Evolutionary conservation across 2,113 vertebrate species (phyloP).

Genomic region (Clarias magur): DNA sequence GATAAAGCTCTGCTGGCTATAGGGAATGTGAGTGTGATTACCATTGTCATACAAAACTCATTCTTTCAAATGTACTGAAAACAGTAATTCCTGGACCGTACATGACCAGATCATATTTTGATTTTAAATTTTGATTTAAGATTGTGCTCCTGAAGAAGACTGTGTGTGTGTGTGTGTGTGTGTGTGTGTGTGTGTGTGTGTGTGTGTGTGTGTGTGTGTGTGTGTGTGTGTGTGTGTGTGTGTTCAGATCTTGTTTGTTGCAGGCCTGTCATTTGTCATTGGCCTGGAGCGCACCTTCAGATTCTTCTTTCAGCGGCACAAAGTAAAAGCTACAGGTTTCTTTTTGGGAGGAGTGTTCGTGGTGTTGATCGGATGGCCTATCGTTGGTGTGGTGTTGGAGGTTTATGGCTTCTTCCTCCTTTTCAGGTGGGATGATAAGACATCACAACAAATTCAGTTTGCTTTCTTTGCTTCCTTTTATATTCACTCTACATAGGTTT

Average conservation of each 20-base stretch:
- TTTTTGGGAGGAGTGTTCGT: constrained; percentile 95
- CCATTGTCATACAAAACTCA: neutral
- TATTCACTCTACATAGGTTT: neutral
- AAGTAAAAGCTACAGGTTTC: constrained; percentile 94
- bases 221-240: constrained; percentile 4
- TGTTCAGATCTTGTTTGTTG: constrained; percentile 92
- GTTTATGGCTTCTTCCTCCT: constrained; percentile 96
- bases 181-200: constrained; percentile 50
- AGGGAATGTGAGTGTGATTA: constrained; percentile 87
- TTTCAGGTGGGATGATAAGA: constrained; percentile 79
- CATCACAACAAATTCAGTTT: neutral
- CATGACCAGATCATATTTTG: neutral
- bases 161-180: constrained; percentile 40
- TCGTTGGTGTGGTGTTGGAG: constrained; percentile 93
- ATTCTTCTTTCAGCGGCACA: constrained; percentile 99
- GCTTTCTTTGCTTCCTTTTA: neutral
- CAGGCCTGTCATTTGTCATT: constrained; percentile 93
- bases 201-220: constrained; percentile 12
- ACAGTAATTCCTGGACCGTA: neutral
- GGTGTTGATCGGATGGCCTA: constrained; percentile 95
- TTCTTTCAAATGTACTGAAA: neutral
- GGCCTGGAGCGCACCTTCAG: constrained; percentile 95
- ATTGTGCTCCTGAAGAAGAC: neutral
- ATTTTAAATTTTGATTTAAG: too few species aligned
- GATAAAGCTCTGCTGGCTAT: constrained; percentile 98